A percentile compares a stretch with the other conserved stretches of the same genome.
Evolutionary conservation across 2,113 vertebrate species (phyloP).

Genomic region (Pampusana beccarii): DNA sequence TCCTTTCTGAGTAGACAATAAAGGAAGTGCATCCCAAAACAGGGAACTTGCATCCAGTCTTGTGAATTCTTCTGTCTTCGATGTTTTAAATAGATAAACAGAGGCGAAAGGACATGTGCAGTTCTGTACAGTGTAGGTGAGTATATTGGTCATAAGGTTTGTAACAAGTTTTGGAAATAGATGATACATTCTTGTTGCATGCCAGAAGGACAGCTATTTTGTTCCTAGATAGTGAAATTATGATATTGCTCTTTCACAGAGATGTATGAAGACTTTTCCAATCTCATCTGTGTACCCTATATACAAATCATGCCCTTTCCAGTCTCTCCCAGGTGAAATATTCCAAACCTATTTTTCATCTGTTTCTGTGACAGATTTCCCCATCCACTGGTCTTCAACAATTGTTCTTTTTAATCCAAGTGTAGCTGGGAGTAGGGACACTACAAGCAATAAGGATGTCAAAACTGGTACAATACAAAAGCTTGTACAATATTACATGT

Average conservation of each 20-base stretch:
- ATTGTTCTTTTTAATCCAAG: background rate
- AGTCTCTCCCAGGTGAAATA: background rate
- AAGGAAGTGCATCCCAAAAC: conserved; percentile 6
- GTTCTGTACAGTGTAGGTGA: background rate
- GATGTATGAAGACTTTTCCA: background rate
- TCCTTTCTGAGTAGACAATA: background rate
- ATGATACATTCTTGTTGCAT: background rate
- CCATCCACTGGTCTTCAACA: background rate
- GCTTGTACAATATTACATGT: background rate
- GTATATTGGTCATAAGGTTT: background rate
- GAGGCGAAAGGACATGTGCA: background rate
- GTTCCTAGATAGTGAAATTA: background rate
- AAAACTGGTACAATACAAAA: background rate
- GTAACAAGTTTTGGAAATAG: background rate
- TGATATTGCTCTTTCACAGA: background rate
- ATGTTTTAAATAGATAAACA: background rate
- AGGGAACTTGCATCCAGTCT: background rate
- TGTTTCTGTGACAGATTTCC: background rate
- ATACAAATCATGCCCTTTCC: background rate
- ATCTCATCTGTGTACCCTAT: background rate
- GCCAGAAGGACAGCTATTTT: background rate
- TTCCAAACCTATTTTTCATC: background rate
- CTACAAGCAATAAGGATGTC: background rate
- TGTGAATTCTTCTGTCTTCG: background rate
- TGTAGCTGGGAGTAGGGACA: background rate